These are phyloP conservation scores for Aix galericulata DNA, from an alignment of 2,113 vertebrate species.

Conservation along the genomic window DNA sequence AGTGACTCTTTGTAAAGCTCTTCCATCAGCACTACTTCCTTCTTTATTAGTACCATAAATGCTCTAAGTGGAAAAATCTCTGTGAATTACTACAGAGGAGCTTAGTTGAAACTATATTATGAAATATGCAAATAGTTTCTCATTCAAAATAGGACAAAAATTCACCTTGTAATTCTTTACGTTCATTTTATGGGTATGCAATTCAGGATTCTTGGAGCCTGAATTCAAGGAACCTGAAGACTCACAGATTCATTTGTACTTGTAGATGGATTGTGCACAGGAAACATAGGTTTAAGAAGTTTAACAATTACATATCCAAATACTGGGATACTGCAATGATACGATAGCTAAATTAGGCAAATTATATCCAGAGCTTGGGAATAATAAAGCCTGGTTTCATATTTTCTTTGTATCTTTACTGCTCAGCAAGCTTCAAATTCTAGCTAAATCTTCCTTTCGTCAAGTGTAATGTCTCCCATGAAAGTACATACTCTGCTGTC, in stretches of 20 bases:
- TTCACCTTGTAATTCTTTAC: background rate
- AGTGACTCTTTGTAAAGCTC: background rate
- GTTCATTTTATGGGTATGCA: background rate
- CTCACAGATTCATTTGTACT: background rate
- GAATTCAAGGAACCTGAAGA: background rate
- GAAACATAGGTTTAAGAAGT: background rate
- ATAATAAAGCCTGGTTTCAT: background rate
- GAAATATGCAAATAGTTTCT: background rate
- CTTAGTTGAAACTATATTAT: background rate
- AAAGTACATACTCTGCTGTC: background rate
- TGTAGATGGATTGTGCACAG: background rate
- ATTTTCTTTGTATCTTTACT: background rate
- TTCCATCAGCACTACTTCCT: slow-evolving; percentile 3
- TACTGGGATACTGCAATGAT: background rate
- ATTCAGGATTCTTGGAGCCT: background rate
- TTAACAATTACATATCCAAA: background rate
- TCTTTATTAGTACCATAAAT: slow-evolving; percentile 14
- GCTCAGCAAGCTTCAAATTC: background rate
- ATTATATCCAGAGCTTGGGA: background rate
- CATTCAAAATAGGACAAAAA: background rate
- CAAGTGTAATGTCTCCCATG: background rate
- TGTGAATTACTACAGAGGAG: background rate
- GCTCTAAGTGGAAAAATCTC: background rate
- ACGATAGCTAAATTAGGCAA: background rate
- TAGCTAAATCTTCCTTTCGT: background rate